Percentiles rank a stretch among this genome's conserved stretches.
phyloP scores from a whole-genome alignment of 2,888 invertebrate species.

The Brassicogethes aeneus region DNA sequence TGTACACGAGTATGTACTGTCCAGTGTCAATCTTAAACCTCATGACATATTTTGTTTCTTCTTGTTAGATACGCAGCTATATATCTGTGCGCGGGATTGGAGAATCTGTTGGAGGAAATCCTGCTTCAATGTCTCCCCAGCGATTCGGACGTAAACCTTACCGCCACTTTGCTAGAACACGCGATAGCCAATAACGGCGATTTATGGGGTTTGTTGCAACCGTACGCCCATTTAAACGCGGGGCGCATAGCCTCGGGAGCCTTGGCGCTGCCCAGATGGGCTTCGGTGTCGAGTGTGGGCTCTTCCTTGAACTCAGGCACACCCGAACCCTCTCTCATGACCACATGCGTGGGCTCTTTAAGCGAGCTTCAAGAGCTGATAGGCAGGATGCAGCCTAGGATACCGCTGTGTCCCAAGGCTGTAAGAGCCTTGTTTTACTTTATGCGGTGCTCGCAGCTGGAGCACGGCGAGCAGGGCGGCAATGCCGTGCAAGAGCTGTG shows the following conservation, averaged over 20 bases:
- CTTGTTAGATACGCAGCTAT: constrained; percentile 69
- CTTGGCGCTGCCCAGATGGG: constrained; percentile 74
- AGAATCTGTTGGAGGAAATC: constrained; percentile 83
- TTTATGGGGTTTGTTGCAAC: constrained; percentile 83
- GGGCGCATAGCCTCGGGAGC: constrained; percentile 82
- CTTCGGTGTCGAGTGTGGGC: constrained; percentile 42
- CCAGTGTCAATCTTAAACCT: not conserved
- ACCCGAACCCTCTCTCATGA: constrained; percentile 64
- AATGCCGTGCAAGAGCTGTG: constrained; percentile 54
- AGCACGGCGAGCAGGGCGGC: constrained; percentile 34
- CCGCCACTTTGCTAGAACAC: constrained; percentile 72
- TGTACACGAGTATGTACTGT: constrained; percentile 63
- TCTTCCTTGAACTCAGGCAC: constrained; percentile 39
- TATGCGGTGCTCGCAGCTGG: constrained; percentile 81
- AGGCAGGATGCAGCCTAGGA: constrained; percentile 47
- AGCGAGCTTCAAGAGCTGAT: constrained; percentile 69
- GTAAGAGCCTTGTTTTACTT: constrained; percentile 80
- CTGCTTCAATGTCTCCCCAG: constrained; percentile 58
- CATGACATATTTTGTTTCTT: too few species aligned
- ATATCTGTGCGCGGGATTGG: constrained; percentile 81
- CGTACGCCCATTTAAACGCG: constrained; percentile 83
- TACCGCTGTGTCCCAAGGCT: constrained; percentile 54
- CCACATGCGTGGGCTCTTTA: constrained; percentile 82
- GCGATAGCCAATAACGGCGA: constrained; percentile 81
- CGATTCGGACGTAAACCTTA: constrained; percentile 54